Base-by-base conservation (phyloP, 2,888 invertebrate species). In the Nomada goodeniana region DNA sequence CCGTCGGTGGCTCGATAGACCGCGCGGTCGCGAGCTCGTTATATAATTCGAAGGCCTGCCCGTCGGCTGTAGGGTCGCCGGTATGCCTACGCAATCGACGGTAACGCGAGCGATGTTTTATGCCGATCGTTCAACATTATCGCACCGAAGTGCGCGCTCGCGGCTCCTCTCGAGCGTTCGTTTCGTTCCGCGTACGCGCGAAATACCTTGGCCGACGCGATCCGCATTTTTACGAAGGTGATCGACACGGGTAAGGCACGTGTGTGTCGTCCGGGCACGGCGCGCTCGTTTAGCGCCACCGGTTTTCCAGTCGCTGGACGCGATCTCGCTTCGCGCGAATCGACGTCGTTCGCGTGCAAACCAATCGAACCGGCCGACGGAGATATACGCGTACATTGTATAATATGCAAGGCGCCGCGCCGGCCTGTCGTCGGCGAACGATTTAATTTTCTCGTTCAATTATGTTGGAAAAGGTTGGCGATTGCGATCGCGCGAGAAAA, bases 21-120 rank as follows among this genome's bases (percentile, higher is more conserved):
- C 15, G 10, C 23, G 18, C 13, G 10, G 47, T 13, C 63, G 10
- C 67, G 61, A 47, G 44, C 23, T 79, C 36, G 68, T 82, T 80
- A 82, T 63, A 76, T 75, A 80, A 82, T 80, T 76, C 50, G 72
- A 82, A 82, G 75, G 80, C 75, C 75, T 82, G 75, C 55, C 36
- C 44, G 60, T 20, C 47, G 80, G 59, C 15, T 18, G 18, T 18
- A 29, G 50, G 44, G 23, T 26, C 59, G 55, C 75, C 61, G 60
- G 61, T 55, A 61, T 70, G 76, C 77, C 80, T 72, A 61, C 71
- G 42, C 75, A 64, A 76, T 82, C 82, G 67, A 29, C 68, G 23
- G 26, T 26, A 50, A 42, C 65, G 10, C 61, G 60, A 18, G 18
- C 61, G 53, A 20, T 65, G 59, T 68, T 68, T 79, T 79, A 79